Base-by-base conservation (phyloP, 2,797 vertebrate species). In the Delichon dasypus region DNA sequence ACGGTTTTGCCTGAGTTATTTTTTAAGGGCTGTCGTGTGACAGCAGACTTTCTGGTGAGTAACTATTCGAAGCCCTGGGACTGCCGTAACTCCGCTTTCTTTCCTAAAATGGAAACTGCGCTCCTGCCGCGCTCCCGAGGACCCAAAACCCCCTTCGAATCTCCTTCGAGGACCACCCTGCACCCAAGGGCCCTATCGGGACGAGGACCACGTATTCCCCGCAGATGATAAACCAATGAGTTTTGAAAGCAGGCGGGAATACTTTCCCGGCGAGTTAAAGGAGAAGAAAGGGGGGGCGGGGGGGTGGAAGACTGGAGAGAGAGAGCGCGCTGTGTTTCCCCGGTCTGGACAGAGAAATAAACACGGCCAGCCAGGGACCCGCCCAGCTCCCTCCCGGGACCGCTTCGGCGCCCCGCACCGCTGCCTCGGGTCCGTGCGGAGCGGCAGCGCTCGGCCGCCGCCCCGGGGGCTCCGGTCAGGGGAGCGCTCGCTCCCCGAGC, bases 51-150 rank as follows among this genome's bases (percentile, higher is more conserved):
- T 40, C 34, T 51, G 22, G 29, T 32, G 38, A 85, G 29, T 36
- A 77, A 58, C 44, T 29, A 2, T 4, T 51, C 7, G 16, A 16
- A 25, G 47, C 36, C 55, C 81, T 5, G n/a, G 34, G 70, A 48
- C 3, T 27, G 21, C 40, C 9, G 2, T 9, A 75, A 76, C 71
- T 68, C 80, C 7, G 2, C 55, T 86, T 78, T 60, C 77, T 67
- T 88, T 66, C 95, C 94, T 94, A 96, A 96, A 96, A 95, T 95
- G 95, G 96, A 96, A 96, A 88, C 68, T 16, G 51, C 25, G 29
- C 44, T 48, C 34, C 54, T 29, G 50, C 38, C 16, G 53, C 55
- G 51, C 38, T 85, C 57, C 34, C 61, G 26, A 9, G 30, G 8
- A 20, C 13, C 21, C 32, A 9, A 65, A 74, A 10, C 6, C 29